A percentile compares a stretch with the other conserved stretches of the same genome.
Evolutionary conservation across 2,888 invertebrate genomes (phyloP).

Genomic region (Harpalus rufipes): DNA sequence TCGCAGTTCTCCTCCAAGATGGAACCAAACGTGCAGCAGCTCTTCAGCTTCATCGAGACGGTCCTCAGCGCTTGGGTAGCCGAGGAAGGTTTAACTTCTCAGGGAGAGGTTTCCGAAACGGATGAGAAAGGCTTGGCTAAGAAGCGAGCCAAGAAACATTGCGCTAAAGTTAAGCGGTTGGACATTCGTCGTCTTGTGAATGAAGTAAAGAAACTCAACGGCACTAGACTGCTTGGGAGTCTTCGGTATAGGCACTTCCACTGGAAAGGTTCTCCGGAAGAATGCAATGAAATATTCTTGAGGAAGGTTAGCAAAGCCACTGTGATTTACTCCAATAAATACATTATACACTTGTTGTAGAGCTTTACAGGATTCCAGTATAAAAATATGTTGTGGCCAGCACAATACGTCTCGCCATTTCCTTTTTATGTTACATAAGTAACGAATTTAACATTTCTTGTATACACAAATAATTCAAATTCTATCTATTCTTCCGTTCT

Average conservation of each 20-base stretch:
- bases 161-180: constrained; percentile 83
- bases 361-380: background rate
- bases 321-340: background rate
- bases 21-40: constrained; percentile 88
- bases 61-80: constrained; percentile 90
- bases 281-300: constrained; percentile 93
- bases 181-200: constrained; percentile 85
- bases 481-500: no score
- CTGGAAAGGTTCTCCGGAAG: constrained; percentile 91
- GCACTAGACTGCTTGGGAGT: constrained; percentile 84
- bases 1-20: constrained; percentile 79
- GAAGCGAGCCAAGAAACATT: constrained; percentile 81
- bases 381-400: no score
- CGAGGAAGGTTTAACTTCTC: constrained; percentile 85
- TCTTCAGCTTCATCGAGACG: constrained; percentile 90
- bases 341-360: no score
- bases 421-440: no score
- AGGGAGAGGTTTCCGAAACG: constrained; percentile 86
- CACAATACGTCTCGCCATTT: no score
- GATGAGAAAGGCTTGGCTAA: constrained; percentile 83
- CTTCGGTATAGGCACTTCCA: constrained; percentile 88
- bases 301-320: constrained; percentile 83
- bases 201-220: constrained; percentile 85
- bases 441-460: no score
- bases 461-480: no score